Evolutionary conservation across 2,113 vertebrate genomes (phyloP), one percentile per base, ranked within the genome.

Genomic region (Athene cunicularia): DNA sequence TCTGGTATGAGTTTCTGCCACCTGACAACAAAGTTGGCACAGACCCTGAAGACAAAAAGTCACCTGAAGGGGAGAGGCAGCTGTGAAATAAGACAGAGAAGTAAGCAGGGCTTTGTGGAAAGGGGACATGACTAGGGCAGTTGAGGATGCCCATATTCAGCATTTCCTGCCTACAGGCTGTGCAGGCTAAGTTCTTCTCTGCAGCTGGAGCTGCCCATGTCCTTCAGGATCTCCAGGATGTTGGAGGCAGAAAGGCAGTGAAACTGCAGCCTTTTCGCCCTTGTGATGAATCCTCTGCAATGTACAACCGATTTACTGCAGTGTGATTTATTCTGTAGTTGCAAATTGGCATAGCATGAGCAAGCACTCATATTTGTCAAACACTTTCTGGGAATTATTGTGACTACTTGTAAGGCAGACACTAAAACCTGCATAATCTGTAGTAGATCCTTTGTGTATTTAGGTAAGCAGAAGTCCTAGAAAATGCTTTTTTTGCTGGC

Each of bases 101-200:
- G 32, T 56, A 33, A 82, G 22, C 33, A 90, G 74, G 45, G 24
- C 32, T 70, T 71, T 32, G 37, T 80, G 60, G 47, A 91, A 47
- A 13, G 21, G 28, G 7, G 37, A 32, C 0, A 0, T 53, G 27
- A 62, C 0, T 3, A 52, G 72, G 17, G 23, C 39, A 60, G 76
- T 50, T 63, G 73, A 85, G 71, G 73, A 32, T 90, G 71, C 37
- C 26, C 45, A 66, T 53, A 76, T 66, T 91, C 92, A 88, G 74
- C 45, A 50, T 80, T 72, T 93, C 33, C 15, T 60, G 33, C 26
- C 14, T 39, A 0, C 5, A 35, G 73, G 17, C 26, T 35, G 11
- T 24, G 16, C 23, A 27, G 59, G 11, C 47, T 67, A 9, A 4
- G 12, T 67, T 79, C 52, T 76, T 35, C 30, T 62, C 20, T 80